phyloP scores from a whole-genome alignment of 1,140 invertebrate genomes.

The Holotrichia oblita region DNA sequence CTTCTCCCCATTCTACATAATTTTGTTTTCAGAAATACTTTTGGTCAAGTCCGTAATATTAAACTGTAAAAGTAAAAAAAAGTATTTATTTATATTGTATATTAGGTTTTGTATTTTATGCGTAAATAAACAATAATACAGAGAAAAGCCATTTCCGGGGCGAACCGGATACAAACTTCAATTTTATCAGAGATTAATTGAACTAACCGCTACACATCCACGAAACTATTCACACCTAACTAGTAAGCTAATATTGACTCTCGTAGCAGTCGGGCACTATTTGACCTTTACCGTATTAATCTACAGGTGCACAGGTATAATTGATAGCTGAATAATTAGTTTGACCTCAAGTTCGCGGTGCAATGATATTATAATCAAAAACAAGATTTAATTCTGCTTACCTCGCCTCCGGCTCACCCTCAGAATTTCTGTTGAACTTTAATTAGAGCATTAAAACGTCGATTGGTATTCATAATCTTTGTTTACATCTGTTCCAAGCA shows the following conservation, averaged over 20 bases:
- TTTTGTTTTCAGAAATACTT: no score
- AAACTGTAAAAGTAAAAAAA: no score
- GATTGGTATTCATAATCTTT: slow-evolving; percentile 20
- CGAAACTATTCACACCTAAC: background rate
- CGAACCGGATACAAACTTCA: no score
- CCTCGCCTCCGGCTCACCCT: background rate
- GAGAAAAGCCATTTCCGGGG: no score
- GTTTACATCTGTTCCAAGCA: slow-evolving; percentile 1
- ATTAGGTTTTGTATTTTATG: no score
- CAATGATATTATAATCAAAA: background rate
- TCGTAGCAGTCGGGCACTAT: background rate
- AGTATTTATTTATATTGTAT: no score
- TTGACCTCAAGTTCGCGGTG: background rate
- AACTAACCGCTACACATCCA: background rate
- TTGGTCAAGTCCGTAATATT: no score
- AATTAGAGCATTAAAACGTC: background rate
- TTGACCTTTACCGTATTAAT: background rate
- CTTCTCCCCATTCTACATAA: no score
- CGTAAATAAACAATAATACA: no score
- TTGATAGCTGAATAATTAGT: background rate
- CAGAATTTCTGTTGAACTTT: background rate
- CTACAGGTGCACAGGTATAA: background rate
- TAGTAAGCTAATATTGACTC: background rate
- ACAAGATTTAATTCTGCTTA: background rate
- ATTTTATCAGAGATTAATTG: background rate